Percentiles rank a stretch among this genome's conserved stretches.
Evolutionary conservation across 2,113 vertebrate species (phyloP).

Genomic region (Bucco capensis): DNA sequence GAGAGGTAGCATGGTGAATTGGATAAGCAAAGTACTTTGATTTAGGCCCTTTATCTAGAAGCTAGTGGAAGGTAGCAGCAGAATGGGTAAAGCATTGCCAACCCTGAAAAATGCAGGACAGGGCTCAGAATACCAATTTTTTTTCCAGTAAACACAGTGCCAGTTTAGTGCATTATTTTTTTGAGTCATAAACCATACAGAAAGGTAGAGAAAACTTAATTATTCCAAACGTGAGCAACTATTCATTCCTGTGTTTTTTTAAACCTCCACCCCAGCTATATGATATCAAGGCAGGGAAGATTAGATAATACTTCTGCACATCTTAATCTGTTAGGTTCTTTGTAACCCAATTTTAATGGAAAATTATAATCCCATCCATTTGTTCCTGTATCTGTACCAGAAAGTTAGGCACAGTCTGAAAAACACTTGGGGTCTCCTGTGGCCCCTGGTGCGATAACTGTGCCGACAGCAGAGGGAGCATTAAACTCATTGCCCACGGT

Average conservation of each 20-base stretch:
- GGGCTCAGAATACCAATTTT: not conserved
- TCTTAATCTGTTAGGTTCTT: not conserved
- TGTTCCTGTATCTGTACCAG: not conserved
- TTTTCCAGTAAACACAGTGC: not conserved
- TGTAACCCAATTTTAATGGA: not conserved
- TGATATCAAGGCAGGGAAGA: not conserved
- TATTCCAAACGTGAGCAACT: not conserved
- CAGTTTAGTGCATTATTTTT: not conserved
- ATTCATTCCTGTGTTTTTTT: not conserved
- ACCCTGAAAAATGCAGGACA: not conserved
- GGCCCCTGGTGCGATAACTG: too few species aligned
- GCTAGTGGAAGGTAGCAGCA: not conserved
- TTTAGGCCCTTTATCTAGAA: not conserved
- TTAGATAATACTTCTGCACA: not conserved
- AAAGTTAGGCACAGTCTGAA: too few species aligned
- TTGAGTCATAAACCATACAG: not conserved
- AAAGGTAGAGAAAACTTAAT: not conserved
- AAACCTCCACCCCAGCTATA: not conserved
- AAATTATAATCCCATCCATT: not conserved
- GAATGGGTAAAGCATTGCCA: not conserved
- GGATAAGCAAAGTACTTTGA: not conserved
- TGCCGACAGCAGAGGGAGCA: too few species aligned
- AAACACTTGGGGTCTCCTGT: too few species aligned
- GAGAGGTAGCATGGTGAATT: not conserved
- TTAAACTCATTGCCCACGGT: too few species aligned